Evolutionary conservation across 2,888 invertebrate species (phyloP), one percentile per base, ranked within the genome.

Genomic region (Drosophila setosimentum): DNA sequence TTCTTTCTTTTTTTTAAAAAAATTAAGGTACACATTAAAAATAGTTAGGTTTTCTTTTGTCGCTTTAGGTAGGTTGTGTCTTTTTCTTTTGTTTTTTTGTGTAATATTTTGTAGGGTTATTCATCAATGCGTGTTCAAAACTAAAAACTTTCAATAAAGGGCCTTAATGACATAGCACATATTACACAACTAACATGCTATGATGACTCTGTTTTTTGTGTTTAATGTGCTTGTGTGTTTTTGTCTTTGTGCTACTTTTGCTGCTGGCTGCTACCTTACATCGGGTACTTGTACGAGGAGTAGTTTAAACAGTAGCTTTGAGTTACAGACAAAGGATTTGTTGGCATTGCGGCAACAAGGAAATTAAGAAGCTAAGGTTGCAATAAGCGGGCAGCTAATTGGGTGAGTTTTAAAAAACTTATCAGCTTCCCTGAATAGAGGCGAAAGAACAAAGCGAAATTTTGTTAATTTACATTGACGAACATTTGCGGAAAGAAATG

Each of bases 11-110:
- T 65, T 83, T 73, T 71, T 57, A 68, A 80, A 88, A 84, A 82
- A 87, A 83, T 84, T 82, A 86, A 91, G 91, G 91, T 91, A 91
- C 91, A 76, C 85, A 91, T 90, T 91, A 91, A 91, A 87, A 91
- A 90, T 91, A 91, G 91, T 88, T 91, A 91, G 91, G 90, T 91
- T 90, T 73, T 71, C 68, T 76, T 85, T 77, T 76, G 71, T 85
- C 79, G 76, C 72, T 80, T 83, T 91, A 89, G 86, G 86, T 90
- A 82, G 89, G 90, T 87, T 85, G 67, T 79, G 78, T 82, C 42
- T 71, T 58, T 57, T 64, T 49, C 40, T 59, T 51, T 49, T 45
- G 24, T 37, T 32, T 10, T 53, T 63, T 45, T 49, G n/a, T 49
- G n/a, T 54, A 62, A 48, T 66, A 32, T 49, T 68, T 63, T 42